Evolutionary conservation across 2,113 vertebrate genomes (phyloP).

Genomic region (Seriola aureovittata): DNA sequence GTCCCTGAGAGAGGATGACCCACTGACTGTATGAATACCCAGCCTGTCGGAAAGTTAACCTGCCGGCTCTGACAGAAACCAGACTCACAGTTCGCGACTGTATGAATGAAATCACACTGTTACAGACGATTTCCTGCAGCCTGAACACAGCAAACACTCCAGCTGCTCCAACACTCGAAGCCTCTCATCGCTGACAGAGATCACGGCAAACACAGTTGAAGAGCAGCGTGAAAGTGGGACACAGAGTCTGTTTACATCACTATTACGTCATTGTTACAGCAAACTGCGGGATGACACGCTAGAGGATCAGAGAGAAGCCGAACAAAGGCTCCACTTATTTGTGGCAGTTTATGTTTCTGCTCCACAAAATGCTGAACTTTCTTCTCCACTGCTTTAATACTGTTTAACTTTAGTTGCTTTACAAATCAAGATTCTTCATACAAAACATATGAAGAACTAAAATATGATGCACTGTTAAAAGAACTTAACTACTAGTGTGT

Average conservation of each 20-base stretch:
- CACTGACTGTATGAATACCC: slow-evolving; percentile 31
- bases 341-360: background rate
- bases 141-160: background rate
- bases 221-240: background rate
- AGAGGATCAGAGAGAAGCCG: background rate
- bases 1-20: slow-evolving; percentile 29
- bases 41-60: slow-evolving; percentile 9
- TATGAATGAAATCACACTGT: slow-evolving; percentile 7
- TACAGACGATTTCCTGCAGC: background rate
- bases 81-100: slow-evolving; percentile 26
- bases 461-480: too few relatives aligned
- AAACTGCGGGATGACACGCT: background rate
- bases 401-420: background rate
- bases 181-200: background rate
- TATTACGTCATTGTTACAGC: slow-evolving; percentile 1
- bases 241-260: background rate
- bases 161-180: background rate
- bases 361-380: background rate
- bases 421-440: too few relatives aligned
- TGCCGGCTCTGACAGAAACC: slow-evolving; percentile 38
- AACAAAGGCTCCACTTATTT: slow-evolving; percentile 12
- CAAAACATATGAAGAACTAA: too few relatives aligned
- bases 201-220: background rate
- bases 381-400: background rate
- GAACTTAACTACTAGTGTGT: too few relatives aligned